A percentile compares a stretch with the other conserved stretches of the same genome.
phyloP scores from a whole-genome alignment of 2,888 invertebrate genomes.

The Latheticus oryzae region DNA sequence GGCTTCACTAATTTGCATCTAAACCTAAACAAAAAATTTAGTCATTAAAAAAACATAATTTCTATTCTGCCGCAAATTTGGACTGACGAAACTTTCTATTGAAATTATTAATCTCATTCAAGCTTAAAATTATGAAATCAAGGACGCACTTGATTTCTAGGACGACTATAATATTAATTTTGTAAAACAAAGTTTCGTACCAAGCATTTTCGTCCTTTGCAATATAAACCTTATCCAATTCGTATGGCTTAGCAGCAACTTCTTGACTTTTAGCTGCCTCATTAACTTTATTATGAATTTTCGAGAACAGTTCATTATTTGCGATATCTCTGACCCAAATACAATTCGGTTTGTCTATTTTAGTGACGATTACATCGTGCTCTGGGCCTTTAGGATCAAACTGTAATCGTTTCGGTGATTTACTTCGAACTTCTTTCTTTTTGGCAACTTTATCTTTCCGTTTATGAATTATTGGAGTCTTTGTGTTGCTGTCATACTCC shows the following conservation, averaged over 20 bases:
- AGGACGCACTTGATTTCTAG: too few species aligned
- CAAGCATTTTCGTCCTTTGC: slow-evolving; percentile 22
- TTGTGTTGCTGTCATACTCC: too few species aligned
- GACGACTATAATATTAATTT: neutral
- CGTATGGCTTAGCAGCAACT: slow-evolving; percentile 4
- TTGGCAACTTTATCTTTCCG: too few species aligned
- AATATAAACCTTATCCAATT: slow-evolving; percentile 18
- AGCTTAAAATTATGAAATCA: too few species aligned
- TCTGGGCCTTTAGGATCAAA: too few species aligned
- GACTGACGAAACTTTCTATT: too few species aligned
- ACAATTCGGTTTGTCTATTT: slow-evolving; percentile 24
- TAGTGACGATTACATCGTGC: slow-evolving; percentile 6
- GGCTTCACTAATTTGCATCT: slow-evolving; percentile 22
- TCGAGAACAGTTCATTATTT: slow-evolving; percentile 1
- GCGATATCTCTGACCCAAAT: slow-evolving; percentile 23
- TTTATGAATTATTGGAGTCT: too few species aligned
- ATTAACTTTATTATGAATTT: slow-evolving; percentile 10
- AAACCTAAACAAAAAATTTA: slow-evolving; percentile 19
- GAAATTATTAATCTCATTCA: too few species aligned
- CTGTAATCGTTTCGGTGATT: too few species aligned
- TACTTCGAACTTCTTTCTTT: neutral
- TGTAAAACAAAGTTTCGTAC: slow-evolving; percentile 10
- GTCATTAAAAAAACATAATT: slow-evolving; percentile 5
- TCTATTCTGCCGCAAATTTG: too few species aligned
- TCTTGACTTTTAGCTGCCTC: slow-evolving; percentile 14